These are phyloP conservation scores for Parotia lawesii DNA, from an alignment of 2,113 vertebrate genomes.

Conservation along the genomic window DNA sequence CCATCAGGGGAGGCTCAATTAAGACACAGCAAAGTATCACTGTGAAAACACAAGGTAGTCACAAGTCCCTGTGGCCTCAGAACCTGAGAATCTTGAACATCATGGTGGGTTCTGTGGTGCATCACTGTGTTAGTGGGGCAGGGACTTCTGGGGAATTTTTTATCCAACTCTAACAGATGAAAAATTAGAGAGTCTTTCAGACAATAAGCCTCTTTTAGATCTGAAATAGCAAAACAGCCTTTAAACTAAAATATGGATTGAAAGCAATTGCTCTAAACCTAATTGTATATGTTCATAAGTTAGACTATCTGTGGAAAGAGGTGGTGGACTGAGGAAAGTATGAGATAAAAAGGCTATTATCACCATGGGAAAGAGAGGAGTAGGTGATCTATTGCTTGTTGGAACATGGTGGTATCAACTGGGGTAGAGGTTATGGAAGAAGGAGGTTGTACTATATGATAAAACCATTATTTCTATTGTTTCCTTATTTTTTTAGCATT, in stretches of 20 bases:
- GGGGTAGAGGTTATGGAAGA: neutral
- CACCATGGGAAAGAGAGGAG: neutral
- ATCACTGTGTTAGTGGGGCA: neutral
- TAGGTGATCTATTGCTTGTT: neutral
- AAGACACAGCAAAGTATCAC: too few relatives aligned
- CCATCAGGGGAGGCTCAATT: too few relatives aligned
- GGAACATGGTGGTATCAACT: neutral
- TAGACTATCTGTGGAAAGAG: neutral
- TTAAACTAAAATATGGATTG: neutral
- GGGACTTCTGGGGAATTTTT: neutral
- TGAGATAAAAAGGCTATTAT: neutral
- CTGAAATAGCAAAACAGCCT: neutral
- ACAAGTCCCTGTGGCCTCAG: neutral
- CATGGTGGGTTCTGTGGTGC: fast-evolving
- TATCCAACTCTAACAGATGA: neutral
- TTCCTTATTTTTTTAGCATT: neutral
- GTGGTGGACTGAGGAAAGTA: neutral
- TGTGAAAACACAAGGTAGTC: neutral
- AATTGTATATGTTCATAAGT: neutral
- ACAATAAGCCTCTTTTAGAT: neutral
- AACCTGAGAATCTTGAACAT: neutral
- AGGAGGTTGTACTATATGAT: neutral
- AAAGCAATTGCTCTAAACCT: neutral
- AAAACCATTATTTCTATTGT: neutral
- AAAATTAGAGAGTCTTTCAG: neutral